Conservation (phyloP, 1,140 invertebrate genomes). For the Armadillidium nasatum region DNA sequence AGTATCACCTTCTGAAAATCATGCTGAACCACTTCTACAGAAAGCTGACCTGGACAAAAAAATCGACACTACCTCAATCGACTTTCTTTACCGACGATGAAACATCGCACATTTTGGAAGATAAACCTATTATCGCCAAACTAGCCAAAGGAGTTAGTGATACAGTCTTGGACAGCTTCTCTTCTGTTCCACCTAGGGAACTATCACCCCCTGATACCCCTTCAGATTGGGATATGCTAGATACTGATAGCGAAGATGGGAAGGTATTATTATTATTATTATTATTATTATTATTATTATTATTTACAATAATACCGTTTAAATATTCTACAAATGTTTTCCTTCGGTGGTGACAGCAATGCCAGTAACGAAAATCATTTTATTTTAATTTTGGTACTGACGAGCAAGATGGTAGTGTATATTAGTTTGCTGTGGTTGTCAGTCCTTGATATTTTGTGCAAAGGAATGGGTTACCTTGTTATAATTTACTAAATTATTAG, state of each 20-base stretch:
- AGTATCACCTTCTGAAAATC: not conserved
- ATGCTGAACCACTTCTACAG: not conserved
- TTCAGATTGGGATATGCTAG: too few species aligned
- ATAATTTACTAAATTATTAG: too few species aligned
- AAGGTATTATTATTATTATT: not conserved
- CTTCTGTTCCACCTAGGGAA: not conserved
- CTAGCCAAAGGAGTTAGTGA: not conserved
- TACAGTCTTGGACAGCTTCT: not conserved
- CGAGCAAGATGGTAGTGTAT: too few species aligned
- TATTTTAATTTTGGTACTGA: too few species aligned
- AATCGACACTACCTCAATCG: not conserved
- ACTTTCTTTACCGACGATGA: not conserved
- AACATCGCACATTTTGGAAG: not conserved
- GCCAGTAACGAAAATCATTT: too few species aligned
- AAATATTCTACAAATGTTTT: too few species aligned
- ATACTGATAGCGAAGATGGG: not conserved
- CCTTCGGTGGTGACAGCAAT: too few species aligned
- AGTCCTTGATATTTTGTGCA: too few species aligned
- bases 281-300: slow-evolving; percentile 10
- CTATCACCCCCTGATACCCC: not conserved
- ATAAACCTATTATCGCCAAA: not conserved
- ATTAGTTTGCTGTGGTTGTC: too few species aligned
- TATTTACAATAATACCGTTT: not conserved
- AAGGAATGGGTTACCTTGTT: too few species aligned
- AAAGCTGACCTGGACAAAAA: not conserved